These are phyloP conservation scores for Ylistrum balloti DNA, from an alignment of 1,140 invertebrate species.

Conservation along the genomic window DNA sequence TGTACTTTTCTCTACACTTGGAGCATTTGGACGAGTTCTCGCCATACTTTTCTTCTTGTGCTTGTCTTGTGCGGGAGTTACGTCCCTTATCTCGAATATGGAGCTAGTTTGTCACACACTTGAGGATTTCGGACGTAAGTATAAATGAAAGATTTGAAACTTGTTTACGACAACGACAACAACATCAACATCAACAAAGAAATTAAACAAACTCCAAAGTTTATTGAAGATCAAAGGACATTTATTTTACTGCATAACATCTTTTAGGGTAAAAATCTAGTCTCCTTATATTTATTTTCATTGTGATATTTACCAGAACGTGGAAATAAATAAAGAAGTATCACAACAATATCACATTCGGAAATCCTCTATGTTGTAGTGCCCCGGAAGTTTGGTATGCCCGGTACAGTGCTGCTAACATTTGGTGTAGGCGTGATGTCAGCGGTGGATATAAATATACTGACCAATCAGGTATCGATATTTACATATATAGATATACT, in stretches of 20 bases:
- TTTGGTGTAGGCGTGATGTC: constrained; percentile 73
- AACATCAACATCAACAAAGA: too few relatives aligned
- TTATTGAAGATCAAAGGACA: too few relatives aligned
- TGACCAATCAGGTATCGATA: constrained; percentile 74
- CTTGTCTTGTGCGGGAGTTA: constrained; percentile 75
- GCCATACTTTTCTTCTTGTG: constrained; percentile 74
- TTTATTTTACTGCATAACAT: too few relatives aligned
- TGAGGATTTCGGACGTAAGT: constrained; percentile 76
- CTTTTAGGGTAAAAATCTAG: too few relatives aligned
- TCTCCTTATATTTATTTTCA: too few relatives aligned
- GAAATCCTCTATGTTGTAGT: constrained; percentile 61
- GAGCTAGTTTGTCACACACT: constrained; percentile 73
- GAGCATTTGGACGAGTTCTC: constrained; percentile 71
- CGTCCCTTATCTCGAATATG: constrained; percentile 75
- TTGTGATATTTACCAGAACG: too few relatives aligned
- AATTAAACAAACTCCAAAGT: too few relatives aligned
- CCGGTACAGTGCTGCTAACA: constrained; percentile 63
- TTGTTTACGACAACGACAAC: too few relatives aligned
- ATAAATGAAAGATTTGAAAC: too few relatives aligned
- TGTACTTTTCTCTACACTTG: constrained; percentile 73
- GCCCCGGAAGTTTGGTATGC: constrained; percentile 67
- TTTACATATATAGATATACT: too few relatives aligned
- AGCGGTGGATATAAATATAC: constrained; percentile 70
- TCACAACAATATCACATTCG: too few relatives aligned
- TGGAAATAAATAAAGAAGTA: too few relatives aligned